Evolutionary conservation across 2,888 invertebrate species (phyloP), one percentile per base, ranked within the genome.

Genomic region (Lapara coniferarum): DNA sequence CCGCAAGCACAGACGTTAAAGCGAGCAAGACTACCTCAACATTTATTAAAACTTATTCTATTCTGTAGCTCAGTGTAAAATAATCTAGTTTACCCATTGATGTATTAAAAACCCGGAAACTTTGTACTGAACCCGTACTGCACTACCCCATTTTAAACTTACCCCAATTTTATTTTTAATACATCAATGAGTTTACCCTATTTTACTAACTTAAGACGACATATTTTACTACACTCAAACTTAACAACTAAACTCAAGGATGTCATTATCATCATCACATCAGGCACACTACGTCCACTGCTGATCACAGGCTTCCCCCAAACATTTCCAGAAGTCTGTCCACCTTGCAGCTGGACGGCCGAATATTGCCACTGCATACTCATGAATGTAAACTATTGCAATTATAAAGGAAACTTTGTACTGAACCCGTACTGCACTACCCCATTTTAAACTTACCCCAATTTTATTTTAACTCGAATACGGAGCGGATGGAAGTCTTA

Each of bases 81-180:
- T 25, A n/a, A n/a, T n/a, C n/a, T n/a, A n/a, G n/a, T n/a, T n/a
- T n/a, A n/a, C n/a, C n/a, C n/a, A n/a, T n/a, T n/a, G n/a, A n/a
- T n/a, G n/a, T n/a, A n/a, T n/a, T n/a, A n/a, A n/a, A n/a, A n/a
- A 37, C 37, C 37, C 37, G 49, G 49, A 12, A 49, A 63, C 49
- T 63, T 63, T 37, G 16, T 49, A 63, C 63, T 14, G 63, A 63
- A 63, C 63, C 59, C 2, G 13, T 63, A 63, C 19, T 10, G 10
- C n/a, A 49, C 16, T 63, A 63, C 63, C 63, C 49, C 63, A 63
- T 63, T 63, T 63, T 63, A 63, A 63, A 63, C 63, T 63, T 63
- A 49, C 49, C 49, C 63, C 63, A 63, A 63, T 63, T 63, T 63
- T 63, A 63, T 63, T 63, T 63, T 46, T 6, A 37, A 6, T 6